A percentile compares a stretch with the other conserved stretches of the same genome.
phyloP scores from a whole-genome alignment of 2,888 invertebrate species.

The Smittia sp. region DNA sequence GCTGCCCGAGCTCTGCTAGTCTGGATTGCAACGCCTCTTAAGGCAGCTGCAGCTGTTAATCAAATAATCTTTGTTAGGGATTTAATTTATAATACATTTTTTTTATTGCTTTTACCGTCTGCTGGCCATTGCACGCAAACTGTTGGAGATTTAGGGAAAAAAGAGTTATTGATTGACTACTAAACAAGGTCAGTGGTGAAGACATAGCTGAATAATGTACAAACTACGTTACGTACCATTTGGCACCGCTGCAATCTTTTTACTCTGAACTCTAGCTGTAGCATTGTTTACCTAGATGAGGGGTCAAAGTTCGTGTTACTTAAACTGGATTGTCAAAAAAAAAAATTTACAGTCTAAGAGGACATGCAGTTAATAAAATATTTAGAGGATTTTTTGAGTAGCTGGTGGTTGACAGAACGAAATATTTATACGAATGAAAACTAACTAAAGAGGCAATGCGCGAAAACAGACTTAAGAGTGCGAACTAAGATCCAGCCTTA shows the following conservation, averaged over 20 bases:
- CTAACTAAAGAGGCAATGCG: background rate
- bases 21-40: constrained; percentile 81
- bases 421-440: background rate
- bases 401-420: background rate
- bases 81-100: constrained; percentile 22
- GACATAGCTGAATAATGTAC: background rate
- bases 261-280: constrained; percentile 98
- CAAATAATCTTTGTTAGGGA: constrained; percentile 43
- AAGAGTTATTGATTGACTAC: background rate
- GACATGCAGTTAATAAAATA: background rate
- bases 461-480: background rate
- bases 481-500: background rate
- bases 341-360: background rate
- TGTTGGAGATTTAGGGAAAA: constrained; percentile 58
- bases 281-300: constrained; percentile 93
- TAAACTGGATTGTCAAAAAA: background rate
- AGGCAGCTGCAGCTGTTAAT: constrained; percentile 65
- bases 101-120: constrained; percentile 65
- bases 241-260: constrained; percentile 90
- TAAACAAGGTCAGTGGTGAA: background rate
- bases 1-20: constrained; percentile 68
- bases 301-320: constrained; percentile 31
- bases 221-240: constrained; percentile 69
- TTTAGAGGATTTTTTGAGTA: background rate
- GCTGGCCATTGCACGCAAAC: constrained; percentile 91